Evolutionary conservation across 2,113 vertebrate species (phyloP).

Genomic region (Gambusia affinis): DNA sequence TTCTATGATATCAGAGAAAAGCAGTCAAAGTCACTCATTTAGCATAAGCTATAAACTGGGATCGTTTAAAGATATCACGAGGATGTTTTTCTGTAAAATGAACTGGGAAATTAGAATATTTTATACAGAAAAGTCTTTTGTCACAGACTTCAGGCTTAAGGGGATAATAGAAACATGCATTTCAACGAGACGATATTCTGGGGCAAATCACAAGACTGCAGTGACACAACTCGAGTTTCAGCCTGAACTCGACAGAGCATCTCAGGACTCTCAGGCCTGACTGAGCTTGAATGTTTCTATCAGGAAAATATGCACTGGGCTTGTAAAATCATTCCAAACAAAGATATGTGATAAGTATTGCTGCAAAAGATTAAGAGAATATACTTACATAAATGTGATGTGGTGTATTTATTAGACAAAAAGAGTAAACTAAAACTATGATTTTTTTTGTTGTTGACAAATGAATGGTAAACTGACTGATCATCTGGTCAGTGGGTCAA

Average conservation of each 20-base stretch:
- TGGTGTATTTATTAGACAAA: neutral
- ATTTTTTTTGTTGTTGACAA: neutral
- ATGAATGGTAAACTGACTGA: neutral
- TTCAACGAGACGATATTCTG: no score
- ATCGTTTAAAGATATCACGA: no score
- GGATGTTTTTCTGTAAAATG: no score
- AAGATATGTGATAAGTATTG: neutral
- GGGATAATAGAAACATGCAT: no score
- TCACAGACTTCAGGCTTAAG: no score
- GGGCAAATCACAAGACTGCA: no score
- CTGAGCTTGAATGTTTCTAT: neutral
- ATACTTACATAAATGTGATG: neutral
- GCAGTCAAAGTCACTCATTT: no score
- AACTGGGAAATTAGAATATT: no score
- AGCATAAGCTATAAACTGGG: no score
- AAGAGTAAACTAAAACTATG: neutral
- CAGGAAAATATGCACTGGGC: neutral
- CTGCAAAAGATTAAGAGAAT: neutral
- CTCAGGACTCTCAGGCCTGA: neutral
- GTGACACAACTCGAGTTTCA: neutral
- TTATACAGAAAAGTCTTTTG: no score
- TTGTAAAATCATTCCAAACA: neutral
- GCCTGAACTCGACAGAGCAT: neutral
- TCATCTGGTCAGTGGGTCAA: neutral
- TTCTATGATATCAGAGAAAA: no score